Evolutionary conservation across 2,113 vertebrate genomes (phyloP).

Genomic region (Labrus mixtus): DNA sequence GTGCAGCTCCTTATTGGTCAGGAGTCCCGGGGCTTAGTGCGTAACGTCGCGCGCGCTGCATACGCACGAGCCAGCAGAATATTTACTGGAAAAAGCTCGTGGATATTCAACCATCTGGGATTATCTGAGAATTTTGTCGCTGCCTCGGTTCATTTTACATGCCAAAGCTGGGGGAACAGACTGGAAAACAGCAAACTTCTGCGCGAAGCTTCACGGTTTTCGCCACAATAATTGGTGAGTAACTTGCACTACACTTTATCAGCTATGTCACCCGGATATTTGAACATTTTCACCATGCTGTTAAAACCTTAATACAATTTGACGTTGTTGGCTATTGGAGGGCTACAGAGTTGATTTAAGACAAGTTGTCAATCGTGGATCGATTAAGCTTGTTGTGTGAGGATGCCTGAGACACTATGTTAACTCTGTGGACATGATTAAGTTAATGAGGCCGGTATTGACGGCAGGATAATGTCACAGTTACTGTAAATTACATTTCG

Average conservation of each 20-base stretch:
- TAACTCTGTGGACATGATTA: conserved; percentile 44
- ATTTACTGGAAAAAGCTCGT: neutral
- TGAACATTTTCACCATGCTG: neutral
- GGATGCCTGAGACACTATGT: conserved; percentile 46
- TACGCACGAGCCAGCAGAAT: conserved; percentile 12
- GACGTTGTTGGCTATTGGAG: conserved; percentile 16
- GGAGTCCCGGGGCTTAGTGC: conserved; percentile 10
- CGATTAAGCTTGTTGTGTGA: conserved; percentile 50
- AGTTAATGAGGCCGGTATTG: conserved; percentile 40
- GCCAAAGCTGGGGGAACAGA: conserved; percentile 82
- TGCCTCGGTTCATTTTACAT: conserved; percentile 61
- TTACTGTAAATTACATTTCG: conserved; percentile 44
- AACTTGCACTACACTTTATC: neutral
- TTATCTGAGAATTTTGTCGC: conserved; percentile 30
- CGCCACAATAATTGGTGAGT: conserved; percentile 85
- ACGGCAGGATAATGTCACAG: conserved; percentile 33
- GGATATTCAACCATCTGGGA: conserved; percentile 69
- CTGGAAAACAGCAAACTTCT: conserved; percentile 50
- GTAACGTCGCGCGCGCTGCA: conserved; percentile 15
- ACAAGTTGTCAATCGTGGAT: conserved; percentile 41
- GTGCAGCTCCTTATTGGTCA: conserved; percentile 46
- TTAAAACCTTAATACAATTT: neutral
- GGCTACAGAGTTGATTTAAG: conserved; percentile 40
- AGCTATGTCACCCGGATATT: too few relatives aligned
- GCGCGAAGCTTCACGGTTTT: conserved; percentile 81